Percentiles rank a stretch among this genome's conserved stretches.
phyloP scores from a whole-genome alignment of 2,797 vertebrate genomes.

The Acropternis orthonyx region DNA sequence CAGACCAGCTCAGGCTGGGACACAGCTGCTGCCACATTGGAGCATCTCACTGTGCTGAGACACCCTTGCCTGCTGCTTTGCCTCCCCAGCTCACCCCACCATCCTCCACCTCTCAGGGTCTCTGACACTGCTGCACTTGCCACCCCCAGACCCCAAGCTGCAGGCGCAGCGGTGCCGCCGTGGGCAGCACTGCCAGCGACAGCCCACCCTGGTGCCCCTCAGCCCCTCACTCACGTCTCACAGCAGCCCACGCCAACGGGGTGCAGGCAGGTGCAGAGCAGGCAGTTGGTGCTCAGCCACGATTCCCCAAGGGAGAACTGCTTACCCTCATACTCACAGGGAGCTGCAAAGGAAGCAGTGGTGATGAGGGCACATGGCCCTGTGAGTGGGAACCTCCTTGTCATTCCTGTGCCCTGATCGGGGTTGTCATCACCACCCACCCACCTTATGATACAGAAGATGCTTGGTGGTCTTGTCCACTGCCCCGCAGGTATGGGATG shows the following conservation, averaged over 20 bases:
- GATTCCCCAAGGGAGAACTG: conserved; percentile 86
- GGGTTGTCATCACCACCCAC: background rate
- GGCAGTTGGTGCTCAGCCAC: conserved; percentile 88
- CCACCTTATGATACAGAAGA: fast-evolving
- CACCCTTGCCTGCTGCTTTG: fast-evolving
- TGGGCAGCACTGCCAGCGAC: background rate
- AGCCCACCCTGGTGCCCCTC: background rate
- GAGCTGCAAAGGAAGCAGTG: conserved; percentile 70
- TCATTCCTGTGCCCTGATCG: background rate
- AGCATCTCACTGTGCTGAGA: background rate
- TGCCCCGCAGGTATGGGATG: background rate
- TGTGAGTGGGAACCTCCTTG: fast-evolving
- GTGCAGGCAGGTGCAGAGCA: conserved; percentile 94
- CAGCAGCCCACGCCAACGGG: conserved; percentile 92
- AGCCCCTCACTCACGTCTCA: conserved; percentile 83
- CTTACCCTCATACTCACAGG: conserved; percentile 84
- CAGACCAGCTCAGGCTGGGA: background rate
- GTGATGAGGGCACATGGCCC: fast-evolving
- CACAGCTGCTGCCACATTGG: background rate
- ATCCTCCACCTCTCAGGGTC: background rate
- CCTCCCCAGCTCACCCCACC: background rate
- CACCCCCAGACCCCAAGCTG: background rate
- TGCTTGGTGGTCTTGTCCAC: background rate
- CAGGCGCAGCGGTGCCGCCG: background rate
- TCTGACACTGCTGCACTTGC: background rate